These are phyloP conservation scores for Sinhomidia bicolor DNA, from an alignment of 2,888 invertebrate genomes.

Conservation along the genomic window DNA sequence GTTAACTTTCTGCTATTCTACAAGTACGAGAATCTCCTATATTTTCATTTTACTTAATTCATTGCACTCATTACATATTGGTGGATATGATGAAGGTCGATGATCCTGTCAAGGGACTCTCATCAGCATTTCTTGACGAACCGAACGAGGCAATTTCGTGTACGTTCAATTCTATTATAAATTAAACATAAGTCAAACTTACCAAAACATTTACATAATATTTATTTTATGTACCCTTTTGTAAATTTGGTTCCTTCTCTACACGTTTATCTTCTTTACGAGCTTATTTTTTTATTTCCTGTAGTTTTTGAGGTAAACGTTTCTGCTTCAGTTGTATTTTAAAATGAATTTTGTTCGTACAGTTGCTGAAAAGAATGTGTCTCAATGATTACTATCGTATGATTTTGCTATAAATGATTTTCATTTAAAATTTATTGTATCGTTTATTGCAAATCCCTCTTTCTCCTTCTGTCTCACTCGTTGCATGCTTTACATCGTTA, in stretches of 20 bases:
- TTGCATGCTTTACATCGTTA: constrained; percentile 30
- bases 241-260: constrained; percentile 17
- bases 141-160: constrained; percentile 20
- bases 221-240: background rate
- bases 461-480: constrained; percentile 19
- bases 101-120: constrained; percentile 17
- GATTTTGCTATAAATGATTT: constrained; percentile 54
- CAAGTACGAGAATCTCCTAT: constrained; percentile 19
- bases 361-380: constrained; percentile 59
- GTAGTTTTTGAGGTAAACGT: constrained; percentile 25
- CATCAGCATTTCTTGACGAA: constrained; percentile 35
- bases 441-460: constrained; percentile 11
- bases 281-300: background rate
- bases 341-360: background rate
- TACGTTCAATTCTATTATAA: constrained; percentile 29
- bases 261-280: background rate
- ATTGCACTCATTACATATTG: constrained; percentile 9
- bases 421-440: background rate
- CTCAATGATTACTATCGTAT: constrained; percentile 64
- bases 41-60: constrained; percentile 27
- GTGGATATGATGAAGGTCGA: constrained; percentile 39
- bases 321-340: constrained; percentile 8
- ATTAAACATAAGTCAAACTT: background rate
- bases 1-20: constrained; percentile 11
- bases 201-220: background rate